These are phyloP conservation scores for Xylota sylvarum DNA, from an alignment of 2,888 invertebrate genomes.

Conservation along the genomic window DNA sequence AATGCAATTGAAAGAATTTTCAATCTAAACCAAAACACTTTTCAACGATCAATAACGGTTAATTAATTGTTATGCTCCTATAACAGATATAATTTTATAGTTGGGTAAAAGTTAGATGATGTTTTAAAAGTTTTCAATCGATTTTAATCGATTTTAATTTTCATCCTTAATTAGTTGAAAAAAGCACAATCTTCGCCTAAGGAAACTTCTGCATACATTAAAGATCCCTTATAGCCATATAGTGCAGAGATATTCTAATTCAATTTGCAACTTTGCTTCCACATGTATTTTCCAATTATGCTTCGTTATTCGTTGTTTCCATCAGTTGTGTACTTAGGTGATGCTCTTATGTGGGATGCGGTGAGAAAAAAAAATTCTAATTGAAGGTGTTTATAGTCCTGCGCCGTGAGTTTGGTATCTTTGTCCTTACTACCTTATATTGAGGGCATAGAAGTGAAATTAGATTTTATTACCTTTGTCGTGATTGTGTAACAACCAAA, in stretches of 20 bases:
- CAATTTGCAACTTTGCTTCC: slow-evolving; percentile 69
- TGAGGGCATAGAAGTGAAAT: slow-evolving; percentile 41
- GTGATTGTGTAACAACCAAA: slow-evolving; percentile 35
- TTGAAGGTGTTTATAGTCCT: slow-evolving; percentile 32
- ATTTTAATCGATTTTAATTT: slow-evolving; percentile 32
- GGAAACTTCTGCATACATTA: slow-evolving; percentile 17
- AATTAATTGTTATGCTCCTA: no score
- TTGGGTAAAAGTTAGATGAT: neutral
- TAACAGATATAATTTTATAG: no score
- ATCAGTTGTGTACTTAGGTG: slow-evolving; percentile 43
- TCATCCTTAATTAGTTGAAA: slow-evolving; percentile 18
- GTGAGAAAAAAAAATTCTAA: slow-evolving; percentile 35
- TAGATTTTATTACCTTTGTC: slow-evolving; percentile 71
- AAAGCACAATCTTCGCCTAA: slow-evolving; percentile 1
- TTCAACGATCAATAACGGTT: no score
- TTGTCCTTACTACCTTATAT: neutral
- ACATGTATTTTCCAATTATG: slow-evolving; percentile 72
- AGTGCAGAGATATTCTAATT: slow-evolving; percentile 57
- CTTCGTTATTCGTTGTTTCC: slow-evolving; percentile 63
- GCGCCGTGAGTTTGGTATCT: slow-evolving; percentile 22
- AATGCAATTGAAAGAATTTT: no score
- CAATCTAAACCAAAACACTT: no score
- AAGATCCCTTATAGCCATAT: slow-evolving; percentile 38
- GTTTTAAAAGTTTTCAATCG: slow-evolving; percentile 2
- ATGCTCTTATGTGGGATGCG: slow-evolving; percentile 35